A percentile compares a stretch with the other conserved stretches of the same genome.
Conservation (phyloP, 2,113 vertebrate species). For the Chloropsis cyanopogon region DNA sequence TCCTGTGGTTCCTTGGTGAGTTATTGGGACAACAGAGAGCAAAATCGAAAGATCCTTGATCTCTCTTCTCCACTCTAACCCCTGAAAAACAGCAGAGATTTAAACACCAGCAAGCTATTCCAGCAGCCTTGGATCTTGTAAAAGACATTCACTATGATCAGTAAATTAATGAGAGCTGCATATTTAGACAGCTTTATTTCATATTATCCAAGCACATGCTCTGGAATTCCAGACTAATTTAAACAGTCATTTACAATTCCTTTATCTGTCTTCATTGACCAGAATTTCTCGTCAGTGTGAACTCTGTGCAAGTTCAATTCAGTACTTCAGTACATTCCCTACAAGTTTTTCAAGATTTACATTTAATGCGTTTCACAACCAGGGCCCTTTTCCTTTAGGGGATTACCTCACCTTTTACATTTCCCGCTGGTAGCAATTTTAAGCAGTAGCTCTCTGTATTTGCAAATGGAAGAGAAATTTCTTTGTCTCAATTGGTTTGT, state of each 20-base stretch:
- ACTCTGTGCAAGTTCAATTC: background rate
- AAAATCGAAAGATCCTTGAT: background rate
- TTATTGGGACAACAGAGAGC: background rate
- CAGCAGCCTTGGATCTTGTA: background rate
- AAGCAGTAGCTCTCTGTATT: background rate
- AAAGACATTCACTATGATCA: background rate
- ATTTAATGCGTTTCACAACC: slow-evolving; percentile 7
- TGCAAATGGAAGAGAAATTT: slow-evolving; percentile 21
- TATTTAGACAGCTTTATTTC: slow-evolving; percentile 15
- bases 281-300: slow-evolving; percentile 11
- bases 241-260: background rate
- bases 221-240: background rate
- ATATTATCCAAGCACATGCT: background rate
- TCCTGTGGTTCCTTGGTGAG: background rate
- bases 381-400: background rate
- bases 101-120: background rate
- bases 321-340: background rate
- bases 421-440: slow-evolving; percentile 26
- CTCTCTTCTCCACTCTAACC: background rate
- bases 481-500: background rate
- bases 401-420: slow-evolving; percentile 47
- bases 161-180: background rate
- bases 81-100: background rate
- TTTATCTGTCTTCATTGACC: background rate
- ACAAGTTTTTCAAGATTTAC: slow-evolving; percentile 17